Evolutionary conservation across 2,113 vertebrate species (phyloP).

Genomic region (Cyphomyrus plagiostoma): DNA sequence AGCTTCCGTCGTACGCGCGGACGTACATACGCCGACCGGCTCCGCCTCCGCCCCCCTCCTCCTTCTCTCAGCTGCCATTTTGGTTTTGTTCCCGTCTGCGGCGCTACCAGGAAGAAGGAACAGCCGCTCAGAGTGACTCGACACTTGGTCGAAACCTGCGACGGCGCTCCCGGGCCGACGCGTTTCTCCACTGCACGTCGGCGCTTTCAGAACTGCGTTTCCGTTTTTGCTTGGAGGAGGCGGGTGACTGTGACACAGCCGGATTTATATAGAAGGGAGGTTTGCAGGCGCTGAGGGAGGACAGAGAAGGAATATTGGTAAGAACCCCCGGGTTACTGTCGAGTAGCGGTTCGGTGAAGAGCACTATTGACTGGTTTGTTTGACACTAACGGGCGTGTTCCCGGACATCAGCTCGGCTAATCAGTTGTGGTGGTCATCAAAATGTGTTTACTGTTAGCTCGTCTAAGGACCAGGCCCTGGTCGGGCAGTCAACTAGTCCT

Average conservation of each 20-base stretch:
- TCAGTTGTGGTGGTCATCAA: background rate
- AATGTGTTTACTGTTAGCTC: background rate
- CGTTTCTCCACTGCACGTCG: constrained; percentile 21
- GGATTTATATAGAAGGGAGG: constrained; percentile 52
- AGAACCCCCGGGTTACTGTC: constrained; percentile 39
- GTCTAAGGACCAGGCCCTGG: background rate
- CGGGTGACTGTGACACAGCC: background rate
- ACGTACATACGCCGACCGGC: constrained; percentile 9
- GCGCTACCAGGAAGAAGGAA: constrained; percentile 47
- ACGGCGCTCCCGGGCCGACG: constrained; percentile 26
- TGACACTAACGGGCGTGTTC: background rate
- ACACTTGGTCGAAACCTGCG: constrained; percentile 39
- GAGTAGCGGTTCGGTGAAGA: background rate
- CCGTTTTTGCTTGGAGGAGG: constrained; percentile 24
- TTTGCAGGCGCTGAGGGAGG: constrained; percentile 62
- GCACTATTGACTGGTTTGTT: background rate
- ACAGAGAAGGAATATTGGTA: constrained; percentile 75
- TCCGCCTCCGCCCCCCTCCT: constrained; percentile 4
- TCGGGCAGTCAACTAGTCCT: background rate
- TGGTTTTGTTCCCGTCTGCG: constrained; percentile 74
- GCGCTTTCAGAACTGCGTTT: constrained; percentile 19
- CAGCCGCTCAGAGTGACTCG: constrained; percentile 63
- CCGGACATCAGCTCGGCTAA: background rate
- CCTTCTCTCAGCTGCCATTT: constrained; percentile 63
- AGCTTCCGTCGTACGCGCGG: background rate